A percentile compares a stretch with the other conserved stretches of the same genome.
These are phyloP conservation scores for Anthopleura xanthogrammica DNA, from an alignment of 92 coral and sea anemone genomes.

Conservation along the genomic window DNA sequence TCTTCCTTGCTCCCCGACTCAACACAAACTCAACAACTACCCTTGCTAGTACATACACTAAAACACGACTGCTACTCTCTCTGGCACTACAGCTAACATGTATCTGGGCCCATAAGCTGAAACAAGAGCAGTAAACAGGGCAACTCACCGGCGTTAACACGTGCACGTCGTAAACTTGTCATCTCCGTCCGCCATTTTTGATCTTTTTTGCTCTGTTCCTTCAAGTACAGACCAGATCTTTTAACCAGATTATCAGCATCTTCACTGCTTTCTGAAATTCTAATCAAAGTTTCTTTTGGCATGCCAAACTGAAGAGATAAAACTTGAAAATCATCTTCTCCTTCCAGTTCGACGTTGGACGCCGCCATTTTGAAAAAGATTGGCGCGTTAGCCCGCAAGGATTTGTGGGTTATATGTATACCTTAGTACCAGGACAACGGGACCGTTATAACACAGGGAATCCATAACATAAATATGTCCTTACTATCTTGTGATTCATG, in stretches of 20 bases:
- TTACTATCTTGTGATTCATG: too few species aligned
- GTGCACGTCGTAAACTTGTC: conserved; percentile 88
- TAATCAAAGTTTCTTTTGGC: conserved; percentile 48
- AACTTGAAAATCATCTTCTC: conserved; percentile 44
- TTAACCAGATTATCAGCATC: conserved; percentile 50
- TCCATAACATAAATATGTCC: background rate
- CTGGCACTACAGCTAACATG: too few species aligned
- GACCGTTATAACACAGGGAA: background rate
- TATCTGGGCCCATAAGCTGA: background rate
- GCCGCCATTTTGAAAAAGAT: conserved; percentile 86
- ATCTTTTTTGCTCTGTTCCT: conserved; percentile 44
- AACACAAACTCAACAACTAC: too few species aligned
- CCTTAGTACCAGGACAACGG: background rate
- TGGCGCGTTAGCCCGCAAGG: conserved; percentile 67
- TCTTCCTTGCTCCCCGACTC: too few species aligned
- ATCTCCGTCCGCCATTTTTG: conserved; percentile 72
- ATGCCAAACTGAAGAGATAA: conserved; percentile 58
- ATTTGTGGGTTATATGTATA: conserved; percentile 41
- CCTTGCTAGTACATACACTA: too few species aligned
- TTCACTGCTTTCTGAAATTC: conserved; percentile 56
- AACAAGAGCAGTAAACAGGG: background rate
- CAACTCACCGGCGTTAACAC: conserved; percentile 91
- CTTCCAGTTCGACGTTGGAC: conserved; percentile 42
- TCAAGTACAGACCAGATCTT: conserved; percentile 56
- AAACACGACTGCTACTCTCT: too few species aligned